A percentile compares a stretch with the other conserved stretches of the same genome.
Evolutionary conservation across 1,140 invertebrate species (phyloP).

Genomic region (Heterodera schachtii): DNA sequence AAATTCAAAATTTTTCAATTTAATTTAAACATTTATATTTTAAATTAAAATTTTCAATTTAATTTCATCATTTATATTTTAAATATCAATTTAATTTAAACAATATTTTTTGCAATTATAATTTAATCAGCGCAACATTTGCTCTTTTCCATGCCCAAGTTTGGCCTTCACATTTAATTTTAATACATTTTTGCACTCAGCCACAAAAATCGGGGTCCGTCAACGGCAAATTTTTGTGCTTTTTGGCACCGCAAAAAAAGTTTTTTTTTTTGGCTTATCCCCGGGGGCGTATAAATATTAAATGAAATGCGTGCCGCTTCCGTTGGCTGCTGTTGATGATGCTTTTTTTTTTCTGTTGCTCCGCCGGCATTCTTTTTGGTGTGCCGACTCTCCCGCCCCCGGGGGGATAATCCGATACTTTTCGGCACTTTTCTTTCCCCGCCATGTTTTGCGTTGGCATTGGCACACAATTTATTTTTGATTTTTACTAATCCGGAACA

Average conservation of each 20-base stretch:
- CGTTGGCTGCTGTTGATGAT: no score
- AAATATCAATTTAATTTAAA: background rate
- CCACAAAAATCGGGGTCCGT: background rate
- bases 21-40: background rate
- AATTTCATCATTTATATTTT: background rate
- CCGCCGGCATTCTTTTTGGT: background rate
- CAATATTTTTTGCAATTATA: background rate
- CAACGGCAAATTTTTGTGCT: background rate
- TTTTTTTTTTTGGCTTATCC: background rate
- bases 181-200: background rate
- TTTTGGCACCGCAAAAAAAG: background rate
- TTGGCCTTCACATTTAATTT: background rate
- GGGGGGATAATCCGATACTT: background rate
- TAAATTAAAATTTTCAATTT: background rate
- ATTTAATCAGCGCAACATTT: background rate
- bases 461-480: no score
- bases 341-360: no score
- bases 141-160: background rate
- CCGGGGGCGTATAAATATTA: background rate
- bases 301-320: background rate
- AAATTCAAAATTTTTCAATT: no score
- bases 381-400: no score
- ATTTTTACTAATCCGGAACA: no score
- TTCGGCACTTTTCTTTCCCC: background rate
- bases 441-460: no score